Conservation (phyloP, 2,797 vertebrate species). For the Adelosebastes latens region DNA sequence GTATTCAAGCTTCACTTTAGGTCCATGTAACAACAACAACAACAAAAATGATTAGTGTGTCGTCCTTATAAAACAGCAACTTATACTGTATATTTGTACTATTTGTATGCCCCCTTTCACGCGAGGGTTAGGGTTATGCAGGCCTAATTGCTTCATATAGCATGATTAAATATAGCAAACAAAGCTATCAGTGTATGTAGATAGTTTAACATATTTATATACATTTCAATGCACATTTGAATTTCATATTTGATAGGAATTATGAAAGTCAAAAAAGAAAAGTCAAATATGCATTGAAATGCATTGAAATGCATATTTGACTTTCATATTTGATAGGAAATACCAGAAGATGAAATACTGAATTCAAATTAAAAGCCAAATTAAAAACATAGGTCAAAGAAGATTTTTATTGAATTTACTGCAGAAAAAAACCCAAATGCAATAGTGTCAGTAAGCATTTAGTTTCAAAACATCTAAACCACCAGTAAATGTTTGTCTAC, state of each 20-base stretch:
- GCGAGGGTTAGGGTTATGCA: too few relatives aligned
- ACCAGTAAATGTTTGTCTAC: background rate
- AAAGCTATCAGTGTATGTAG: background rate
- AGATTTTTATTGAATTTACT: background rate
- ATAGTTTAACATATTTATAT: background rate
- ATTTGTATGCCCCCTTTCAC: background rate
- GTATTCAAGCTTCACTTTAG: background rate
- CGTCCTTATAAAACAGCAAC: background rate
- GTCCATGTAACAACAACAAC: background rate
- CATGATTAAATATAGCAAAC: background rate
- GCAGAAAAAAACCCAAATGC: background rate
- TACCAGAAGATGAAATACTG: background rate
- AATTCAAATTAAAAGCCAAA: background rate
- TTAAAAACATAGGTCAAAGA: background rate
- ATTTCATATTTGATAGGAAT: too few relatives aligned
- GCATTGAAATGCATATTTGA: background rate
- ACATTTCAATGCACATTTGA: background rate
- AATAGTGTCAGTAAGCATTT: background rate
- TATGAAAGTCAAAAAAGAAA: too few relatives aligned
- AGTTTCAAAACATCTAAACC: background rate
- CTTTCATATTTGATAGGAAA: background rate
- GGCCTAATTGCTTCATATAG: too few relatives aligned
- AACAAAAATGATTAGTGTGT: background rate
- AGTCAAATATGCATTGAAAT: too few relatives aligned
- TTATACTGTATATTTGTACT: background rate